Conservation (phyloP, 2,888 invertebrate genomes). For the Iphiclides podalirius region DNA sequence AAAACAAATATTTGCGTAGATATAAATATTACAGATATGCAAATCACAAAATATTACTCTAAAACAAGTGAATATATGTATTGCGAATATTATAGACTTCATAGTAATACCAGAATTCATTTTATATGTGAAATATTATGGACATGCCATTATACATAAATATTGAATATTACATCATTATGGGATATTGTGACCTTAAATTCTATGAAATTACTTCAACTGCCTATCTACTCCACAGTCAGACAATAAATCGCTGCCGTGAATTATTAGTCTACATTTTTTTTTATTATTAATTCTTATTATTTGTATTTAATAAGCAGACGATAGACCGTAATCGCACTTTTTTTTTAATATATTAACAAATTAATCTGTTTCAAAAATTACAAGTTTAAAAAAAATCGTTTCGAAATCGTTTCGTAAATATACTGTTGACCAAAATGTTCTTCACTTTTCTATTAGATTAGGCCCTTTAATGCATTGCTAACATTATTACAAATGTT, state of each 20-base stretch:
- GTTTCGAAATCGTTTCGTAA: too few species aligned
- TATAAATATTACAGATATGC: not conserved
- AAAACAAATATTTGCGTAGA: not conserved
- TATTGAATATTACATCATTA: conserved; percentile 17
- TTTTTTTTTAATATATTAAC: too few species aligned
- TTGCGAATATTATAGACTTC: not conserved
- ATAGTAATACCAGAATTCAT: not conserved
- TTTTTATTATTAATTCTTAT: not conserved
- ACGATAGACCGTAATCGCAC: conserved; percentile 14
- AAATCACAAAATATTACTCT: not conserved
- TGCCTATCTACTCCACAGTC: conserved; percentile 22
- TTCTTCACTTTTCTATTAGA: too few species aligned
- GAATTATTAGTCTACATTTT: conserved; percentile 8
- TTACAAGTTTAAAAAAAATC: too few species aligned
- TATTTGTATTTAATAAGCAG: conserved; percentile 5
- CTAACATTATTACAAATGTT: too few species aligned
- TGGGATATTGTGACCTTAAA: conserved; percentile 26
- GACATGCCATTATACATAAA: conserved; percentile 3
- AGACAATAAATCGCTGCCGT: conserved; percentile 15
- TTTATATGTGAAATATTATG: not conserved
- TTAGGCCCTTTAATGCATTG: too few species aligned
- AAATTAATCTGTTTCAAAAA: too few species aligned
- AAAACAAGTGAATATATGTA: not conserved
- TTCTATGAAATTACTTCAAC: conserved; percentile 22
- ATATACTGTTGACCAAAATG: too few species aligned